Evolutionary conservation across 2,113 vertebrate species (phyloP).

Genomic region (Oreocharis arfaki): DNA sequence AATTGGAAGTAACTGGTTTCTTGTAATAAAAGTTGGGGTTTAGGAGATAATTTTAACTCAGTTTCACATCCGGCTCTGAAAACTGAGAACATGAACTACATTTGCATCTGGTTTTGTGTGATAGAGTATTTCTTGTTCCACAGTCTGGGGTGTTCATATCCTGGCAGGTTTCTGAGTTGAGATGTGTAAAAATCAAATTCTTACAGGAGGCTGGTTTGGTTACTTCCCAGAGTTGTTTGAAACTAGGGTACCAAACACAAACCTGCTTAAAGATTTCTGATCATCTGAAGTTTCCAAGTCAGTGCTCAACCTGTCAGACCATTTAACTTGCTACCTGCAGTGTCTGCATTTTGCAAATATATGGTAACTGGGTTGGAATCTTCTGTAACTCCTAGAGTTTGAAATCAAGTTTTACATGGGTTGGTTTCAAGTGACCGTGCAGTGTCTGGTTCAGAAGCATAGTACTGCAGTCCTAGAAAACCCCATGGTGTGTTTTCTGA

Average conservation of each 20-base stretch:
- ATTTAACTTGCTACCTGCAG: not conserved
- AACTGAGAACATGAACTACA: not conserved
- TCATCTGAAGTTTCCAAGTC: not conserved
- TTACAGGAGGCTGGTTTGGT: not conserved
- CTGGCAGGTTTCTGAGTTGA: not conserved
- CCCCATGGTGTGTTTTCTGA: not conserved
- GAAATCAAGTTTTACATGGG: not conserved
- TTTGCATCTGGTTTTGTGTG: conserved; percentile 12
- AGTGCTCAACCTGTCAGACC: not conserved
- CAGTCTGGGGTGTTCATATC: not conserved
- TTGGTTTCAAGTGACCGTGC: not conserved
- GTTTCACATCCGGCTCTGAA: conserved; percentile 3
- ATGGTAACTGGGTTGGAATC: not conserved
- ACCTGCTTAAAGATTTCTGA: not conserved
- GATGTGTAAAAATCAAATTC: not conserved
- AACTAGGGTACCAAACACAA: not conserved
- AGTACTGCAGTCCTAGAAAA: not conserved
- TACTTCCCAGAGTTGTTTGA: not conserved
- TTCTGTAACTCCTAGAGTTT: not conserved
- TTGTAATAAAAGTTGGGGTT: not conserved
- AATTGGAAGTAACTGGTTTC: not conserved
- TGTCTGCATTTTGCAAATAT: not conserved
- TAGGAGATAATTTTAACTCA: not conserved
- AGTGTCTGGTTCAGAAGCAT: not conserved
- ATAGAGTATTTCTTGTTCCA: not conserved